phyloP scores from a whole-genome alignment of 2,113 vertebrate species.

The Malurus melanocephalus region DNA sequence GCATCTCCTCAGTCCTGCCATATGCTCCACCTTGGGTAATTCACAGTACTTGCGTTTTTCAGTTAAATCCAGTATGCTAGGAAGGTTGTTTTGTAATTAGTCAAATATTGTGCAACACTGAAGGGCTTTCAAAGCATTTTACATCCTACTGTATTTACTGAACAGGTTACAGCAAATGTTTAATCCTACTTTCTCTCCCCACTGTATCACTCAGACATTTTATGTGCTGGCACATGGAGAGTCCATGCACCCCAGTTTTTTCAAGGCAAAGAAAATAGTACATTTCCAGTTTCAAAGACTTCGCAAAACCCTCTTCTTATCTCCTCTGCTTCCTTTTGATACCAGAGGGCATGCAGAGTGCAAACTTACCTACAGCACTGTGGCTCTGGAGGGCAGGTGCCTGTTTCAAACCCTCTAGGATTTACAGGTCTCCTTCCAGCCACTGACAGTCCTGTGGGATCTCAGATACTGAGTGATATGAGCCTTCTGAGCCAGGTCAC shows the following conservation, averaged over 20 bases:
- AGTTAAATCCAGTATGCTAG: not conserved
- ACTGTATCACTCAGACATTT: not conserved
- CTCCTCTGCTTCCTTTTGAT: not conserved
- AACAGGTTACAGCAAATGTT: not conserved
- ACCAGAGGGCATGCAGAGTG: not conserved
- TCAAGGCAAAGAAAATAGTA: not conserved
- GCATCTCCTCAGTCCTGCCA: conserved; percentile 17
- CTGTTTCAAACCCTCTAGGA: not conserved
- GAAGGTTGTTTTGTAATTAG: not conserved
- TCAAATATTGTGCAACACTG: not conserved
- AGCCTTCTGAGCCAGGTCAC: not conserved
- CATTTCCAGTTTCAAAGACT: not conserved
- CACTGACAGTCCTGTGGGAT: not conserved
- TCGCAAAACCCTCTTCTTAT: not conserved
- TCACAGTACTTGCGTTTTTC: not conserved
- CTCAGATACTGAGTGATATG: not conserved
- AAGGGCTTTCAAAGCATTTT: not conserved
- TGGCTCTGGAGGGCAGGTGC: not conserved
- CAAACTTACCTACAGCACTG: not conserved
- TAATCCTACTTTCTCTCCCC: not conserved
- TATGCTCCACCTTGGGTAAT: not conserved
- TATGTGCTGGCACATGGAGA: not conserved
- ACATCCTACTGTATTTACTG: not conserved
- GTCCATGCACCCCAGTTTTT: not conserved
- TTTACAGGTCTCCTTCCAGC: not conserved